Percentiles rank a stretch among this genome's conserved stretches.
Conservation (phyloP, 2,113 vertebrate genomes). For the Platichthys flesus region DNA sequence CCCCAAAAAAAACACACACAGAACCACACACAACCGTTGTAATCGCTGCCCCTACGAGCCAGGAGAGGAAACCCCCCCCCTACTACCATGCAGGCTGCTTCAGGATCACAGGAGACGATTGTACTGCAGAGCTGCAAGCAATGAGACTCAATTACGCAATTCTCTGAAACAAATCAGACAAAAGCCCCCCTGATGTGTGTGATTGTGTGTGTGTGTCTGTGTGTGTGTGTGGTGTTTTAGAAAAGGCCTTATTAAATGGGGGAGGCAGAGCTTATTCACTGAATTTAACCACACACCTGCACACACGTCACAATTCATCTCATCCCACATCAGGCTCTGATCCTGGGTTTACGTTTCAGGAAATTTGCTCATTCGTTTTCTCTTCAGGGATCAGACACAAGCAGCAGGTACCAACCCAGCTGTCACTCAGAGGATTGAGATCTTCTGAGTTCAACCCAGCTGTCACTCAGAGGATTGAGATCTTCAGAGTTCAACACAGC, state of each 20-base stretch:
- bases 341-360: background rate
- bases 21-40: slow-evolving; percentile 28
- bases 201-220: slow-evolving; percentile 7
- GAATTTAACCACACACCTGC: slow-evolving; percentile 35
- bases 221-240: background rate
- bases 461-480: too few species aligned
- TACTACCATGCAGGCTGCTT: background rate
- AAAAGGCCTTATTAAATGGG: background rate
- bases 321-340: background rate
- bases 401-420: too few species aligned
- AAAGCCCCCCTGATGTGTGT: slow-evolving; percentile 54
- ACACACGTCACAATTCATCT: background rate
- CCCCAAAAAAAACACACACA: slow-evolving; percentile 39
- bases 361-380: too few species aligned
- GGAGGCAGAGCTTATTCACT: background rate
- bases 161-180: slow-evolving; percentile 70
- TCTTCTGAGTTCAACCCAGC: too few species aligned
- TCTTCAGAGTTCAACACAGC: too few species aligned
- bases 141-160: slow-evolving; percentile 68
- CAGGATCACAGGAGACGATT: slow-evolving; percentile 70
- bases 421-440: too few species aligned
- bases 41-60: slow-evolving; percentile 32
- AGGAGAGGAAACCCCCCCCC: slow-evolving; percentile 36
- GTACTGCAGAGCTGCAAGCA: slow-evolving; percentile 62
- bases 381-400: too few species aligned